Evolutionary conservation across 2,797 vertebrate genomes (phyloP).

Genomic region (Zonotrichia albicollis): DNA sequence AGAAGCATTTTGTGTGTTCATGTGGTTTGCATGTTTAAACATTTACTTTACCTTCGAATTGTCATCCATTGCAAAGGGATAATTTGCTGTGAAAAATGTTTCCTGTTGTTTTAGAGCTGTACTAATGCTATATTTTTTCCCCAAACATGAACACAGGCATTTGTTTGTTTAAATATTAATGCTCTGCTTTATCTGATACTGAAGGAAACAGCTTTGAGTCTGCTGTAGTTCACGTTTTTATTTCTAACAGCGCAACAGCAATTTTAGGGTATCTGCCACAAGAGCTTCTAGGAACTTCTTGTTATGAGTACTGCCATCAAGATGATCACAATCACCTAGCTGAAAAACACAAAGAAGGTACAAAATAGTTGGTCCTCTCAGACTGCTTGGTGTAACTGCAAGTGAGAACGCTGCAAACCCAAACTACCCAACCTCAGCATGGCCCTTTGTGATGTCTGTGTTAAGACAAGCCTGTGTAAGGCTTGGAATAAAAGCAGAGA

Average conservation of each 20-base stretch:
- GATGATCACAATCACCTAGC: slow-evolving; percentile 90
- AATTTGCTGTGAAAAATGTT: not conserved
- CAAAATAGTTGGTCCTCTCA: not conserved
- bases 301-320: slow-evolving; percentile 97
- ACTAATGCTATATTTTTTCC: not conserved
- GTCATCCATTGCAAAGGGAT: not conserved
- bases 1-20: not conserved
- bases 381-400: not conserved
- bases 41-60: not conserved
- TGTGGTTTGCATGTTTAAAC: not conserved
- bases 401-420: not conserved
- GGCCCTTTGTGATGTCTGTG: not conserved
- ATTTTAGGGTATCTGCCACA: slow-evolving; percentile 94
- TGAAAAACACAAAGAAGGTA: slow-evolving; percentile 91
- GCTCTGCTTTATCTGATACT: not conserved
- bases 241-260: slow-evolving; percentile 85
- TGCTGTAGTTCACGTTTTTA: slow-evolving; percentile 24
- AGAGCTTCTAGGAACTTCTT: slow-evolving; percentile 93
- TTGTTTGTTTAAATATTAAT: not conserved
- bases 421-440: not conserved
- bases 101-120: not conserved
- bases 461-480: not conserved
- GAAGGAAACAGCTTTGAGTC: slow-evolving; percentile 1
- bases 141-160: not conserved
- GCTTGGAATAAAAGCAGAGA: not conserved